Evolutionary conservation across 1,140 invertebrate genomes (phyloP).

Genomic region (Gerris buenoi): DNA sequence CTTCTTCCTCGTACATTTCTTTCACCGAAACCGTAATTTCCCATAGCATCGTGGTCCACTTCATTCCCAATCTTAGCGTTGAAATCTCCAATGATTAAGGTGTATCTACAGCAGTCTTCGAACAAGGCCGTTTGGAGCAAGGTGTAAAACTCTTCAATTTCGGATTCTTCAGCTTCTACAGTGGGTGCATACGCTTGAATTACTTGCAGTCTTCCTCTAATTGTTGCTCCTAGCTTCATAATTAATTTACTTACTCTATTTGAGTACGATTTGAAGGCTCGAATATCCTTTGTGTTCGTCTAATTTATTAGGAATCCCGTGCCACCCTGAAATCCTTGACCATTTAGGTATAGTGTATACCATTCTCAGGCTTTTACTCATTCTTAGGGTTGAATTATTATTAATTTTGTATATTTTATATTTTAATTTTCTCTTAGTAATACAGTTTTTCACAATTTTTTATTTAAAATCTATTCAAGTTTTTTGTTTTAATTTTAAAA

Average conservation of each 20-base stretch:
- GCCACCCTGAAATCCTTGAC: neutral
- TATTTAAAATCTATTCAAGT: too few species aligned
- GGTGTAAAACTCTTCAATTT: conserved; percentile 22
- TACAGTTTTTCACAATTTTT: too few species aligned
- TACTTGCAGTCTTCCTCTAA: conserved; percentile 18
- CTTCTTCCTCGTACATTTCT: conserved; percentile 25
- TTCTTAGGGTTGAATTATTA: too few species aligned
- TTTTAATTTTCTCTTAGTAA: too few species aligned
- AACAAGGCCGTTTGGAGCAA: conserved; percentile 13
- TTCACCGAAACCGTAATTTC: conserved; percentile 20
- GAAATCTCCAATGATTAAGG: too few species aligned
- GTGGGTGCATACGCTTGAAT: too few species aligned
- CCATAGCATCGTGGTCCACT: conserved; percentile 7
- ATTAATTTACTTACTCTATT: conserved; percentile 15
- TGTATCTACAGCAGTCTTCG: conserved; percentile 16
- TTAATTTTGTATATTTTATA: too few species aligned
- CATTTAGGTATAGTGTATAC: neutral
- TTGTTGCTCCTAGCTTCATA: conserved; percentile 10
- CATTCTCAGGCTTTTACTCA: too few species aligned
- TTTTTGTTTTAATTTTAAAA: too few species aligned
- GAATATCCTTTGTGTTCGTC: neutral
- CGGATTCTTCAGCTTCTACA: too few species aligned
- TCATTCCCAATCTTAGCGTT: conserved; percentile 21
- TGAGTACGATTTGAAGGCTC: conserved; percentile 4
- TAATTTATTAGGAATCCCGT: conserved; percentile 1